Conservation (phyloP, 2,888 invertebrate species). For the Kuschelorhynchus macadamiae region DNA sequence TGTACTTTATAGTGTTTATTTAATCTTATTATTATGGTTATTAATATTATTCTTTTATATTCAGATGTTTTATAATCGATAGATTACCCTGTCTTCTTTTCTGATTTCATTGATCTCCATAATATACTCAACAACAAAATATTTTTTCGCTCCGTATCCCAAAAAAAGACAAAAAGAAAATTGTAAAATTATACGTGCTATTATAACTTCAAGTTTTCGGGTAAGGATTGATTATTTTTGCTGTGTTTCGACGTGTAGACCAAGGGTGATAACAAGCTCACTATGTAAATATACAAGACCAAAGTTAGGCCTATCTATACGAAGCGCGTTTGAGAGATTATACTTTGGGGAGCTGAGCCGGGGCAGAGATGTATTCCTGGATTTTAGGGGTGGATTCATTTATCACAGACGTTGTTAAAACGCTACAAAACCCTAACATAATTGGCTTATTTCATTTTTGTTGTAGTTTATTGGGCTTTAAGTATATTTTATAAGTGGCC, state of each 20-base stretch:
- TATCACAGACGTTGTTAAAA: no score
- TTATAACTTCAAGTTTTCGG: conserved; percentile 30
- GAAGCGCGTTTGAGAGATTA: conserved; percentile 43
- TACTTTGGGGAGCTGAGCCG: conserved; percentile 31
- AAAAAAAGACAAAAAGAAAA: conserved; percentile 21
- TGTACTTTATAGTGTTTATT: no score
- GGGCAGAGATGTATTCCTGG: conserved; percentile 37
- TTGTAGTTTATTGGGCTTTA: no score
- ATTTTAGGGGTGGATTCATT: conserved; percentile 19
- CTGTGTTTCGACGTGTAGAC: conserved; percentile 43
- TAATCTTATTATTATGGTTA: no score
- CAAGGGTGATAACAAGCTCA: conserved; percentile 52
- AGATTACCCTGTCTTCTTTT: no score
- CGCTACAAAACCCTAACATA: no score
- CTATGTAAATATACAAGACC: conserved; percentile 51
- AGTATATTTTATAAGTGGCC: no score
- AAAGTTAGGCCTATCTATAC: conserved; percentile 43
- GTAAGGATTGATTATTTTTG: conserved; percentile 46
- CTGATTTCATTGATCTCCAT: no score
- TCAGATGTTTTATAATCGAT: no score
- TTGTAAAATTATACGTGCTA: conserved; percentile 33
- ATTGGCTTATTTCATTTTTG: no score
- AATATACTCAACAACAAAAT: background rate
- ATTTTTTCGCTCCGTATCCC: background rate
- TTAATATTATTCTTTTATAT: no score